Conservation (phyloP, 2,797 vertebrate species). For the Pempheris klunzingeri region DNA sequence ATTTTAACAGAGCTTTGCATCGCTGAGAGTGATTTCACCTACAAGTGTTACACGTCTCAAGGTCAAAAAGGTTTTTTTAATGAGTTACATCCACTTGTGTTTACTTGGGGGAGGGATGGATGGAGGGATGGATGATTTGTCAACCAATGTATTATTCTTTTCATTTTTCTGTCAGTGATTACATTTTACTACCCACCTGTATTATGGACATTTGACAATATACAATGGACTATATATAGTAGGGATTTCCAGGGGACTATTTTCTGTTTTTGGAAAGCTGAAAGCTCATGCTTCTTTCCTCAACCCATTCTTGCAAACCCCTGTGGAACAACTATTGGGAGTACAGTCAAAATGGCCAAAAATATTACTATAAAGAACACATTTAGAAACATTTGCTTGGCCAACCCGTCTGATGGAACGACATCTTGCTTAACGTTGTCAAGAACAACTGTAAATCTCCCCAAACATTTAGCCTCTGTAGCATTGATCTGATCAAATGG, state of each 20-base stretch:
- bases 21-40: background rate
- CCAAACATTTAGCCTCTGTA: no score
- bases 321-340: background rate
- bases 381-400: background rate
- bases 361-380: background rate
- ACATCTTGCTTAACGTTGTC: background rate
- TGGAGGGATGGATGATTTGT: no score
- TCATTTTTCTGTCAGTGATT: background rate
- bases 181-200: background rate
- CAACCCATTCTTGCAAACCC: background rate
- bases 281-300: background rate
- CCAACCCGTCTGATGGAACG: background rate
- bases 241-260: background rate
- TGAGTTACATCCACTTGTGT: background rate
- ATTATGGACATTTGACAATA: background rate
- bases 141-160: background rate
- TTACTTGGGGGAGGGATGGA: no score
- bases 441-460: background rate
- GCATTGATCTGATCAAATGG: background rate
- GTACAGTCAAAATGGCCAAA: background rate
- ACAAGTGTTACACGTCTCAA: background rate
- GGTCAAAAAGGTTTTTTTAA: background rate
- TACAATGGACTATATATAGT: background rate
- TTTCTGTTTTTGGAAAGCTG: background rate
- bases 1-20: background rate